Percentiles rank a stretch among this genome's conserved stretches.
phyloP scores from a whole-genome alignment of 1,140 invertebrate species.

The Homalodisca vitripennis region DNA sequence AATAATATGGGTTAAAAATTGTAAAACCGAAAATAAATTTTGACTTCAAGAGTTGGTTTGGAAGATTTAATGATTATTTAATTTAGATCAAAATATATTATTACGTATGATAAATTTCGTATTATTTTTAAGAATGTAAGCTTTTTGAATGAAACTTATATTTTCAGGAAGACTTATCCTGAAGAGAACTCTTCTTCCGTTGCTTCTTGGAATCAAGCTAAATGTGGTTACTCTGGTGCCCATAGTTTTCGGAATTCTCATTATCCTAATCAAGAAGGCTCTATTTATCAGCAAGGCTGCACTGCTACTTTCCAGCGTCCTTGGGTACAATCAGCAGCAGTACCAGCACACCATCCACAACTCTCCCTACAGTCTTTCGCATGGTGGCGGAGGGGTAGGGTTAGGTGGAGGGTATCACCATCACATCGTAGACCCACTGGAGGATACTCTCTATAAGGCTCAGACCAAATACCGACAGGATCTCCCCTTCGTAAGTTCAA shows the following conservation, averaged over 20 bases:
- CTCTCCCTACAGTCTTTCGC: background rate
- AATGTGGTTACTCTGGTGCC: slow-evolving; percentile 35
- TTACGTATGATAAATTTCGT: no score
- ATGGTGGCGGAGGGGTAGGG: background rate
- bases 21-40: no score
- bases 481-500: background rate
- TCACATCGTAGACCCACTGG: background rate
- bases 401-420: background rate
- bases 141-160: no score
- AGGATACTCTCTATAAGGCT: background rate
- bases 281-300: slow-evolving; percentile 37
- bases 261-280: slow-evolving; percentile 38
- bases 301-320: slow-evolving; percentile 29
- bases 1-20: no score
- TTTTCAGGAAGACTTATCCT: slow-evolving; percentile 37
- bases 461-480: slow-evolving; percentile 4
- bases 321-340: slow-evolving; percentile 16
- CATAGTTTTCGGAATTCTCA: slow-evolving; percentile 32
- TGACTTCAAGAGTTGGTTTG: no score
- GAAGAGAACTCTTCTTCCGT: slow-evolving; percentile 36
- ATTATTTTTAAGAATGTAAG: no score
- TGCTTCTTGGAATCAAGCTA: slow-evolving; percentile 34
- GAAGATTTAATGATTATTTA: no score
- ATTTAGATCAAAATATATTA: no score
- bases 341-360: background rate